phyloP scores from a whole-genome alignment of 1,140 invertebrate species.

The Gonioctena quinquepunctata region DNA sequence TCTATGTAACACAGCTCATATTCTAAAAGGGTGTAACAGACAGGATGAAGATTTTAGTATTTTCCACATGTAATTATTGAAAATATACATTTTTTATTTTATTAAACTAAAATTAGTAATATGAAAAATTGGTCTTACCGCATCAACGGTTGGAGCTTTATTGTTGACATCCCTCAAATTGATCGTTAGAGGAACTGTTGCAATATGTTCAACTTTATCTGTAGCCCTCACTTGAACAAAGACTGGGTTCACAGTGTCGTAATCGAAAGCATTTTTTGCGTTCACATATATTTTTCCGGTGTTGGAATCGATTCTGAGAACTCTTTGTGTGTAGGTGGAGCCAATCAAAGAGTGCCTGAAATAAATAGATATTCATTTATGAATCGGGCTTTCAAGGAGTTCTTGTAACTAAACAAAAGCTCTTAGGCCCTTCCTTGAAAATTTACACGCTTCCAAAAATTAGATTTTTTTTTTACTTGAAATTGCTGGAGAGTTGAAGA shows the following conservation, averaged over 20 bases:
- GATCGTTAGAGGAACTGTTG: slow-evolving; percentile 59
- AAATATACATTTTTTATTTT: too few relatives aligned
- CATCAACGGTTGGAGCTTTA: slow-evolving; percentile 58
- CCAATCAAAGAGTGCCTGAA: slow-evolving; percentile 58
- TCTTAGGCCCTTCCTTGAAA: too few relatives aligned
- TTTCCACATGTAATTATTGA: too few relatives aligned
- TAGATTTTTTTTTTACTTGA: too few relatives aligned
- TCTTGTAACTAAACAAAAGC: too few relatives aligned
- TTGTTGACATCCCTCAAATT: slow-evolving; percentile 63
- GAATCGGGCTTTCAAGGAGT: too few relatives aligned
- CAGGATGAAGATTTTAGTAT: too few relatives aligned
- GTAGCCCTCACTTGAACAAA: slow-evolving; percentile 59
- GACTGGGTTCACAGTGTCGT: slow-evolving; percentile 60
- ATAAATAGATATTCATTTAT: too few relatives aligned
- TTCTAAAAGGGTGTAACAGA: too few relatives aligned
- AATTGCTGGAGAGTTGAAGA: too few relatives aligned
- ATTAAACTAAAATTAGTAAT: neutral
- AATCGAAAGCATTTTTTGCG: slow-evolving; percentile 60
- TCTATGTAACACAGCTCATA: too few relatives aligned
- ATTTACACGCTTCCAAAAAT: too few relatives aligned
- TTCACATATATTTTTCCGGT: slow-evolving; percentile 59
- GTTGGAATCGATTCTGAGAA: slow-evolving; percentile 53
- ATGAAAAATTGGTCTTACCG: slow-evolving; percentile 46
- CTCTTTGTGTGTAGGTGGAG: slow-evolving; percentile 40
- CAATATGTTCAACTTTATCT: slow-evolving; percentile 58